Evolutionary conservation across 2,797 vertebrate genomes (phyloP), one percentile per base, ranked within the genome.

Genomic region (Poecilia wingei): DNA sequence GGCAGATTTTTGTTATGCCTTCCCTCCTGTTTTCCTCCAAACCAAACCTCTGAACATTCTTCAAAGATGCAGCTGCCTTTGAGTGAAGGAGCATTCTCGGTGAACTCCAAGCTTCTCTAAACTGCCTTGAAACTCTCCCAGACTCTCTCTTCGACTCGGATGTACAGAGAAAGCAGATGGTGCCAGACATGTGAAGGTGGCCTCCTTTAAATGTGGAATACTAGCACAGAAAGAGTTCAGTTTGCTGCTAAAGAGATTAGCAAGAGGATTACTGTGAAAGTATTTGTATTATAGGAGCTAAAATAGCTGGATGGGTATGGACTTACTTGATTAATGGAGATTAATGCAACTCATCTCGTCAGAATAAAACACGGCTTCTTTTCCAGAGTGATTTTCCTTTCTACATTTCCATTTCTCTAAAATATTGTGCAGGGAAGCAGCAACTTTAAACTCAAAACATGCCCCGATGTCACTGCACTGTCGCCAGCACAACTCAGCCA

Each of bases 141-240:
- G 79, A 68, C 84, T 76, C 72, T 70, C 75, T 79, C 79, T 89
- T 83, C 8, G 47, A 64, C 55, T 85, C 33, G 39, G 49, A 61
- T 70, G 33, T 51, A 83, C 57, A 86, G 84, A 88, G 81, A 72
- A 75, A 80, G 57, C n/a, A 74, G 78, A 72, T 31, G 25, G 79
- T 47, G 18, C 39, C 28, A 78, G 77, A 83, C 87, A 88, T 87
- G 85, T 86, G 85, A 87, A 6, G 3, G 43, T 61, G 49, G 7
- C 68, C n/a, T 28, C 25, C 25, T 71, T 28, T 33, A 69, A 80
- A 82, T 73, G 70, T 70, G 47, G 70, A 80, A 81, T 31, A 20
- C 4, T 31, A 47, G 68, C 71, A 74, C 0, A 3, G 25, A 53
- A 49, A 41, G 14, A 64, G 18, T 16, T 14, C 5, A 59, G 9